Percentiles rank a stretch among this genome's conserved stretches.
Conservation (phyloP, 2,797 vertebrate species). For the Streptopelia turtur region DNA sequence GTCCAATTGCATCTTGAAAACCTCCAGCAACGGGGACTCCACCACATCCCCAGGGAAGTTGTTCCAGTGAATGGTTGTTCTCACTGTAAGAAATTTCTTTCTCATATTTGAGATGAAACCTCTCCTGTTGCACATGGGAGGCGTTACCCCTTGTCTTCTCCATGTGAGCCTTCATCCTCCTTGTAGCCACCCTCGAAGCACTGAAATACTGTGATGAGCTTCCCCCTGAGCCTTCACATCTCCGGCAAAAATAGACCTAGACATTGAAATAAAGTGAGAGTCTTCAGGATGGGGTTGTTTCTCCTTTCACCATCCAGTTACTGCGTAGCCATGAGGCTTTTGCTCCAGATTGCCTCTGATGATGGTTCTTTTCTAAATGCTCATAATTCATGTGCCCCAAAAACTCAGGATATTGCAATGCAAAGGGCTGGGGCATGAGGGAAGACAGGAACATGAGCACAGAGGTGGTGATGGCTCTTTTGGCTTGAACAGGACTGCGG, state of each 20-base stretch:
- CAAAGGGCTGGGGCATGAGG: not conserved
- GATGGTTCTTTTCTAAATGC: not conserved
- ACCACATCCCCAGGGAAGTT: rapidly evolving
- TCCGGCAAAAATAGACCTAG: not conserved
- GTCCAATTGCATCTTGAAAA: rapidly evolving
- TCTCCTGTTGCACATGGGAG: not conserved
- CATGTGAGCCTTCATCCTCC: not conserved
- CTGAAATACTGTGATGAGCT: not conserved
- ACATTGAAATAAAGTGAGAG: not conserved
- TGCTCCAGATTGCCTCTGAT: not conserved
- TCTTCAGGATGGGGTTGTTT: not conserved
- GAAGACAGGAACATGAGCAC: rapidly evolving
- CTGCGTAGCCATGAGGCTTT: not conserved
- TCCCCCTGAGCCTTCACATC: not conserved
- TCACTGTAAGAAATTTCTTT: not conserved
- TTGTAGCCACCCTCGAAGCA: not conserved
- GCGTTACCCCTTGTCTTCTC: not conserved
- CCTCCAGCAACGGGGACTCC: not conserved
- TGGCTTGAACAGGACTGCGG: not conserved
- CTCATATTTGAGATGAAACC: not conserved
- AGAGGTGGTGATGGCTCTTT: not conserved
- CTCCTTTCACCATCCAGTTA: not conserved
- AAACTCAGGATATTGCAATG: not conserved
- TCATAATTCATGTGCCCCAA: not conserved
- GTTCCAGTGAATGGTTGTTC: not conserved